Evolutionary conservation across 2,797 vertebrate species (phyloP), one percentile per base, ranked within the genome.

Genomic region (Kryptolebias ocellatus): DNA sequence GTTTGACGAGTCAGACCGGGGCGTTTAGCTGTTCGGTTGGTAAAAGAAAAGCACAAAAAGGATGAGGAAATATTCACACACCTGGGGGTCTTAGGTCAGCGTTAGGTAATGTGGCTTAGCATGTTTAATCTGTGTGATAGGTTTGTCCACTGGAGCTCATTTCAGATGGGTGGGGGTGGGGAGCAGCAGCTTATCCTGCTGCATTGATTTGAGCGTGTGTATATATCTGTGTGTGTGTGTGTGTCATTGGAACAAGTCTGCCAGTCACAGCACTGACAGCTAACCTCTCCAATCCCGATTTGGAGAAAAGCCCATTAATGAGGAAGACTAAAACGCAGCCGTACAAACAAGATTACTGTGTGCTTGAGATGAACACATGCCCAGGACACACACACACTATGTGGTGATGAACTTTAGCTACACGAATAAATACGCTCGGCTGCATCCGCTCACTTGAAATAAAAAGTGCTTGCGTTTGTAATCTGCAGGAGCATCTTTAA

Each of bases 281-380:
- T 66, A 67, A 86, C 78, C 67, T 57, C 42, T 74, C 59, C 71
- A 67, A 79, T 83, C 83, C 83, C 0, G 50, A 83, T 80, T 74
- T 71, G 67, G 64, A 79, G 77, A 65, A 82, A 91, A 92, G 80
- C 79, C 86, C 88, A 88, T 92, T 87, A 90, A 86, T 86, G 68
- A 67, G 66, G 50, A 16, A 24, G 66, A 75, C 64, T 81, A 59
- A 81, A 73, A 74, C 68, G 57, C 63, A 83, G 81, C 76, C 61
- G 78, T 49, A 83, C 76, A 66, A 87, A 84, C 69, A 72, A 78
- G 83, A 90, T 91, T 84, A 89, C 4, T 64, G 56, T 64, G 78
- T 82, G 52, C 75, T 87, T 81, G 79, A 76, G 60, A 76, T 68
- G 15, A 78, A 74, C 62, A 73, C 46, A 71, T 17, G 64, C n/a